Base-by-base conservation (phyloP, 1,140 invertebrate species). In the Probaryconus sp. region DNA sequence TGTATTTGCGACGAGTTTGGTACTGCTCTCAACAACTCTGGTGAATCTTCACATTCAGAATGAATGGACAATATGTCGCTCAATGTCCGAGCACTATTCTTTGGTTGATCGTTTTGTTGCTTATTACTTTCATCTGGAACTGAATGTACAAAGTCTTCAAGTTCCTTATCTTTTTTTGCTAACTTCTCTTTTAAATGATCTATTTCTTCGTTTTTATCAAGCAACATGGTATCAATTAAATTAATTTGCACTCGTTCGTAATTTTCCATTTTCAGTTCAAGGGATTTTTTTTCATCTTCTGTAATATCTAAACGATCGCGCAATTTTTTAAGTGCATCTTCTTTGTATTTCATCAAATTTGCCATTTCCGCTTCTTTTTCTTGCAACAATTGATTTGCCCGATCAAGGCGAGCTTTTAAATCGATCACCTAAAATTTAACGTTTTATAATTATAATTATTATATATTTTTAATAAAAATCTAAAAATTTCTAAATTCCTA, bases 41-140 rank as follows among this genome's bases (percentile, higher is more conserved):
- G 30, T 0, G 80, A 88, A 47, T 92, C 91, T 37, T 92, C 91
- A 45, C 89, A 92, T 50, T 93, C 92, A 0, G 92, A 92, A 42
- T 88, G 80, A 82, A 93, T 91, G 0, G 92, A 93, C 2, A 92
- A 83, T 43, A 93, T 92, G 65, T 93, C 92, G 76, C 91, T 92
- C 0, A 93, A 82, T 0, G 92, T 92, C 17, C 91, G 85, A 1
- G 90, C 92, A 30, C 91, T 91, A 1, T 87, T 88, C 75, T 90
- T 91, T 1, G 80, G 75, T 82, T 51, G 85, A 79, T 37, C 89
- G 72, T 75, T 86, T 89, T 76, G 78, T 37, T 77, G 77, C 7
- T 88, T 37, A 14, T 89, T 82, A 6, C 86, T 87, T 20, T 90
- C 89, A 13, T 91, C 90, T 33, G 91, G 79, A 79, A 90, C 89